Percentiles rank a stretch among this genome's conserved stretches.
Evolutionary conservation across 2,113 vertebrate genomes (phyloP).

Genomic region (Cnemophilus loriae): DNA sequence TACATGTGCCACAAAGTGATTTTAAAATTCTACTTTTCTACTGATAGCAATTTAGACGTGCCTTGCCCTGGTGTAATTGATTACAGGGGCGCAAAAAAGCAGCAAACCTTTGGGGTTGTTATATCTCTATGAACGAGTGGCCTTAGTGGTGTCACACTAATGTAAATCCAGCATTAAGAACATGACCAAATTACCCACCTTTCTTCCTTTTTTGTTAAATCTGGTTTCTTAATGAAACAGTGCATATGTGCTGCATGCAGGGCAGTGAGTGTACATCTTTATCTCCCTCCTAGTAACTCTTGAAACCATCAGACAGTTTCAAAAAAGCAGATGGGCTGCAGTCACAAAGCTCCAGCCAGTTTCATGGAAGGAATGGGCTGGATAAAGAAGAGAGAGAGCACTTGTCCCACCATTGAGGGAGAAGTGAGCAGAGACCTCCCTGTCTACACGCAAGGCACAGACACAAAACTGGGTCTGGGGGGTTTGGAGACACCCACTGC

Average conservation of each 20-base stretch:
- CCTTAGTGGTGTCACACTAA: neutral
- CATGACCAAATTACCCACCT: neutral
- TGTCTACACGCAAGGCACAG: fast-evolving
- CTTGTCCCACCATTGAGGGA: neutral
- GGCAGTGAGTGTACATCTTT: neutral
- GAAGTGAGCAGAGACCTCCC: neutral
- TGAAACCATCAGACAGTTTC: neutral
- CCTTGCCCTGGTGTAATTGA: neutral
- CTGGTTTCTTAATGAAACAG: neutral
- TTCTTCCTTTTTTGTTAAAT: neutral
- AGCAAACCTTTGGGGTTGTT: neutral
- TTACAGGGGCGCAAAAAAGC: neutral
- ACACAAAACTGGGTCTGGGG: neutral
- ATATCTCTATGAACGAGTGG: neutral
- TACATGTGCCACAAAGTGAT: conserved; percentile 16
- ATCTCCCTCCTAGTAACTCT: neutral
- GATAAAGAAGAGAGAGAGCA: neutral
- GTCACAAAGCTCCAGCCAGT: neutral
- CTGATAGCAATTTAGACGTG: neutral
- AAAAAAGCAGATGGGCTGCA: neutral
- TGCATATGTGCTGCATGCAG: neutral
- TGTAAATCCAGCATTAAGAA: neutral
- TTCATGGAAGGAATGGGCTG: neutral
- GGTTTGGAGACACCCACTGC: neutral
- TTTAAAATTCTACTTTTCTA: conserved; percentile 33